These are phyloP conservation scores for Molanna angustata DNA, from an alignment of 2,888 invertebrate genomes.

Conservation along the genomic window DNA sequence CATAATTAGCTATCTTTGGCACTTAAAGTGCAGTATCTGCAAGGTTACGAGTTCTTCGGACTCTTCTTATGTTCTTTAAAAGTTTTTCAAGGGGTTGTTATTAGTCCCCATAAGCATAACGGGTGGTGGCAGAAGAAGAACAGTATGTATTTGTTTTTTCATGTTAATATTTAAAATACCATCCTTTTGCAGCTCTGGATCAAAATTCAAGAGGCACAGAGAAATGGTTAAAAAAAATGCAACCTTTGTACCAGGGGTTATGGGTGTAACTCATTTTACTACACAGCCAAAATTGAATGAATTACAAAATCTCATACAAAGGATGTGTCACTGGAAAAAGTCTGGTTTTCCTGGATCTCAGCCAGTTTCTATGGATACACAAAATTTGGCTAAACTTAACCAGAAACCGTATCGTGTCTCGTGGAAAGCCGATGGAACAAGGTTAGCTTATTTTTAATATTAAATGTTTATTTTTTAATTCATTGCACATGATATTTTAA, in stretches of 20 bases:
- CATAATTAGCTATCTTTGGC: too few relatives aligned
- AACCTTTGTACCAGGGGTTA: slow-evolving; percentile 83
- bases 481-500: too few relatives aligned
- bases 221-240: slow-evolving; percentile 62
- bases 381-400: slow-evolving; percentile 73
- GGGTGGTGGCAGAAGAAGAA: too few relatives aligned
- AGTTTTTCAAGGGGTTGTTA: too few relatives aligned
- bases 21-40: too few relatives aligned
- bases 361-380: slow-evolving; percentile 91
- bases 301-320: slow-evolving; percentile 72
- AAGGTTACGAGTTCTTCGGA: too few relatives aligned
- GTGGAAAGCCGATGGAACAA: slow-evolving; percentile 99
- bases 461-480: too few relatives aligned
- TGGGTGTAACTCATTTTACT: slow-evolving; percentile 70
- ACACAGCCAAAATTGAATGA: slow-evolving; percentile 58
- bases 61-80: too few relatives aligned
- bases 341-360: slow-evolving; percentile 94
- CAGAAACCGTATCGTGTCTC: slow-evolving; percentile 91
- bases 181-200: slow-evolving; percentile 25
- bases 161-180: too few relatives aligned
- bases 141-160: too few relatives aligned
- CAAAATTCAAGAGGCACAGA: slow-evolving; percentile 47
- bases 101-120: too few relatives aligned
- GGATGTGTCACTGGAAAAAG: slow-evolving; percentile 75
- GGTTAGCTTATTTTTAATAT: too few relatives aligned